Percentiles rank a stretch among this genome's conserved stretches.
Evolutionary conservation across 1,140 invertebrate species (phyloP).

Genomic region (Halesus radiatus): DNA sequence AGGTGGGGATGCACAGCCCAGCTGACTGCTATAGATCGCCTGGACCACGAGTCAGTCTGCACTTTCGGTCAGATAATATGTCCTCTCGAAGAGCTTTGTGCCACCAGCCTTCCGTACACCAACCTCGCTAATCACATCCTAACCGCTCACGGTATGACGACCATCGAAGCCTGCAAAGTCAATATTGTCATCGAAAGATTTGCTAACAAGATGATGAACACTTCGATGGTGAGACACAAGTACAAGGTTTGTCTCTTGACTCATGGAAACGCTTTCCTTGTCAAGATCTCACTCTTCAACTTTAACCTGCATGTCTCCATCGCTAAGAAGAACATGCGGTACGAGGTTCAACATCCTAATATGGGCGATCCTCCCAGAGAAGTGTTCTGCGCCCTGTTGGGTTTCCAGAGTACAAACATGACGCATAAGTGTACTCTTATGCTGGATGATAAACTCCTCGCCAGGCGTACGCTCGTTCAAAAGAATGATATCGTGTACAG

Average conservation of each 20-base stretch:
- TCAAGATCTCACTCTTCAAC: constrained; percentile 68
- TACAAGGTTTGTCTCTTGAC: constrained; percentile 66
- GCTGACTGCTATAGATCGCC: constrained; percentile 62
- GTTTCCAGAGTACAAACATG: neutral
- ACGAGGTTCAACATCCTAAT: constrained; percentile 58
- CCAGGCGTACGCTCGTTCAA: neutral
- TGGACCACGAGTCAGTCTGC: constrained; percentile 66
- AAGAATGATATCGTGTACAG: neutral
- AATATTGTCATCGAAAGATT: constrained; percentile 69
- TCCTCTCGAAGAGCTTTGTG: constrained; percentile 64
- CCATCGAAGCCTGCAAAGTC: constrained; percentile 66
- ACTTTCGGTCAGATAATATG: constrained; percentile 66
- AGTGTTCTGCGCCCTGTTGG: neutral
- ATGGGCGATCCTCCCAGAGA: neutral
- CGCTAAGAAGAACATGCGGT: constrained; percentile 64
- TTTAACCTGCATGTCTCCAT: constrained; percentile 66
- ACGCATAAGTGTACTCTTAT: neutral
- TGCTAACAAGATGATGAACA: constrained; percentile 66
- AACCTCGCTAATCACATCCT: constrained; percentile 64
- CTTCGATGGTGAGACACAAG: constrained; percentile 65
- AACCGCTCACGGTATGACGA: constrained; percentile 64
- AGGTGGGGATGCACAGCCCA: constrained; percentile 66
- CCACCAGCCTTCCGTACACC: constrained; percentile 62
- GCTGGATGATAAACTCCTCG: neutral
- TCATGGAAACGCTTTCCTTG: constrained; percentile 66